Evolutionary conservation across 2,888 invertebrate species (phyloP).

Genomic region (Eupeodes latifasciatus): DNA sequence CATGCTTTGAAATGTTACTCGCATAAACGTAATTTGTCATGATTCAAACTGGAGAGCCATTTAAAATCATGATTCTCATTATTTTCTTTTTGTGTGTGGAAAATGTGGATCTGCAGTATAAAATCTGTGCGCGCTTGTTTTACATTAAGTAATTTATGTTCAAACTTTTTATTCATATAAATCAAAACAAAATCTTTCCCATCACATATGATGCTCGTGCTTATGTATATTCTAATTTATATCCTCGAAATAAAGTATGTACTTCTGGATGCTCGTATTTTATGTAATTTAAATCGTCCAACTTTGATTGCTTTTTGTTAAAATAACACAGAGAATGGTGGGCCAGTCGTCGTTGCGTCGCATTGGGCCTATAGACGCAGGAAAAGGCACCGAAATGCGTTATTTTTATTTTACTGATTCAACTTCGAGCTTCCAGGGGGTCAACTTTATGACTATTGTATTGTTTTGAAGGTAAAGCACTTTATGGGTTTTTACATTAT

Average conservation of each 20-base stretch:
- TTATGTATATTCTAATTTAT: conserved; percentile 3
- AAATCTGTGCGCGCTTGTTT: background rate
- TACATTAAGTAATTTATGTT: background rate
- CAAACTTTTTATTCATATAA: background rate
- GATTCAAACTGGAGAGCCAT: too few relatives aligned
- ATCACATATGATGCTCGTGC: background rate
- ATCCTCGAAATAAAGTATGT: background rate
- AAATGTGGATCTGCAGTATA: too few relatives aligned
- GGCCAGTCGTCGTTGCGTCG: background rate
- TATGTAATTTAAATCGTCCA: conserved; percentile 24
- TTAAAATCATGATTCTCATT: too few relatives aligned
- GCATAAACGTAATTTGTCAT: too few relatives aligned
- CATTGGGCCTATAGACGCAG: too few relatives aligned
- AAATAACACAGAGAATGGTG: background rate
- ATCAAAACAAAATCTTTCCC: background rate
- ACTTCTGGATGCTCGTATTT: background rate
- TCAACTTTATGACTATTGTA: conserved; percentile 35
- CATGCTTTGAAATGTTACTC: too few relatives aligned
- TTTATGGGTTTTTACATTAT: conserved; percentile 28
- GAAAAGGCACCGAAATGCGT: background rate
- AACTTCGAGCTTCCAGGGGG: background rate
- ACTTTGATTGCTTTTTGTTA: conserved; percentile 22
- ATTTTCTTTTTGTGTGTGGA: too few relatives aligned
- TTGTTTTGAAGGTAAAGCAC: conserved; percentile 30
- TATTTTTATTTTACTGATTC: conserved; percentile 19